phyloP scores from a whole-genome alignment of 2,113 vertebrate species.

The Fulmarus glacialis region DNA sequence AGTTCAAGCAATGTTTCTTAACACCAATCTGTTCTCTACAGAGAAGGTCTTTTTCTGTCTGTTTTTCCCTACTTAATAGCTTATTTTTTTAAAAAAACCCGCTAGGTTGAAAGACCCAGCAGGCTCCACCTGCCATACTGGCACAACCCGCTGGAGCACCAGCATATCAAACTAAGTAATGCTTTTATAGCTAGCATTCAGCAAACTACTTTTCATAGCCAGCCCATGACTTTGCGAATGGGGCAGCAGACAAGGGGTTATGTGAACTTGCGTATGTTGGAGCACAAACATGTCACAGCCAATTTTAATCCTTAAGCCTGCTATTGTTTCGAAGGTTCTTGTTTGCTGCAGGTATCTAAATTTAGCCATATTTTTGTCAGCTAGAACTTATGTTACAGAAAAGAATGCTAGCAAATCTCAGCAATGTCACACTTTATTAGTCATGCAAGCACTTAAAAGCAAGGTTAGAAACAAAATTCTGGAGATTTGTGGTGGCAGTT shows the following conservation, averaged over 20 bases:
- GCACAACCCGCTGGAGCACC: neutral
- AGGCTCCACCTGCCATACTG: conserved; percentile 32
- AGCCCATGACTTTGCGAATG: neutral
- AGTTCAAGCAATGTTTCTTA: neutral
- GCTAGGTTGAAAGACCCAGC: neutral
- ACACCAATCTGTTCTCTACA: neutral
- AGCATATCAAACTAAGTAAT: neutral
- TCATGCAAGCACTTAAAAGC: conserved; percentile 80
- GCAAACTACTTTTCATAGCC: neutral
- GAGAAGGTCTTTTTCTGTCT: neutral
- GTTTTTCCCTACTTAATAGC: neutral
- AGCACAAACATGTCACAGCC: conserved; percentile 65
- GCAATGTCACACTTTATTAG: conserved; percentile 83
- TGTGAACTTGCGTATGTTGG: conserved; percentile 44
- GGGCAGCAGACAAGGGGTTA: conserved; percentile 27
- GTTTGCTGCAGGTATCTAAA: conserved; percentile 81
- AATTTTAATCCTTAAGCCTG: conserved; percentile 70
- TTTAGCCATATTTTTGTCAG: conserved; percentile 79
- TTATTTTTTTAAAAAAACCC: neutral
- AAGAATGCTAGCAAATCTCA: conserved; percentile 79
- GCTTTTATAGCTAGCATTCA: neutral
- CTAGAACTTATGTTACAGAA: conserved; percentile 73
- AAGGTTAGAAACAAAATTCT: conserved; percentile 57
- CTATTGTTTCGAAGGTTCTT: conserved; percentile 73
- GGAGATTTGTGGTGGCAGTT: conserved; percentile 59